Base-by-base conservation (phyloP, 1,140 invertebrate genomes). In the Drosophila lacertosa region DNA sequence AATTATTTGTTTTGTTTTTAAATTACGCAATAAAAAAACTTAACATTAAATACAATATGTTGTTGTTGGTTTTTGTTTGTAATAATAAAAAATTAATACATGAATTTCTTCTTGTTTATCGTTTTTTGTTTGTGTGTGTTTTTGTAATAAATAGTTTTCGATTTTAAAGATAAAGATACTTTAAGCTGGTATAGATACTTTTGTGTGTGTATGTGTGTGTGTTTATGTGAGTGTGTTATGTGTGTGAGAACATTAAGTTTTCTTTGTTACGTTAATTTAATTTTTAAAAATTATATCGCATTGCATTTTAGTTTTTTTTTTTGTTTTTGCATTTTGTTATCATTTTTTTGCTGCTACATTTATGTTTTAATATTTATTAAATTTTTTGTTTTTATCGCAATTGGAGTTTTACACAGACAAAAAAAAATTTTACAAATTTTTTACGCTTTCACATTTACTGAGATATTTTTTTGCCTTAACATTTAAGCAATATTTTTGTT, bases 31-130 rank as follows among this genome's bases (percentile, higher is more conserved):
- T 83, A 88, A 88, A 86, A 80, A 88, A 88, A 88, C 82, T 88
- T 88, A 88, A 88, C 82, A 88, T 88, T 88, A 88, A 86, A 88
- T 88, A 88, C 82, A 88, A 88, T 88, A 86, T 86, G 79, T 79
- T 75, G 51, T 74, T 73, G 51, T 26, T 26, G 24, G 24, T 65
- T 80, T 62, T 63, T 75, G 64, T 33, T 73, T 80, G 55, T 77
- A 77, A 67, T 86, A 86, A 86, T 86, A 81, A 84, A 76, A 88
- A 86, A 88, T 88, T 88, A 88, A 88, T 88, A 88, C 82, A 88
- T 88, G 65, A 67, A 77, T 74, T 69, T 71, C 55, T 79, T 65
- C 11, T 64, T 45, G 51, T 71, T 81, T 55, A 40, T 83, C 62
- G 67, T 70, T 80, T 76, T 83, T 64, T 83, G 39, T 64, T 51